These are phyloP conservation scores for Eciton burchellii DNA, from an alignment of 1,140 invertebrate species.

Conservation along the genomic window DNA sequence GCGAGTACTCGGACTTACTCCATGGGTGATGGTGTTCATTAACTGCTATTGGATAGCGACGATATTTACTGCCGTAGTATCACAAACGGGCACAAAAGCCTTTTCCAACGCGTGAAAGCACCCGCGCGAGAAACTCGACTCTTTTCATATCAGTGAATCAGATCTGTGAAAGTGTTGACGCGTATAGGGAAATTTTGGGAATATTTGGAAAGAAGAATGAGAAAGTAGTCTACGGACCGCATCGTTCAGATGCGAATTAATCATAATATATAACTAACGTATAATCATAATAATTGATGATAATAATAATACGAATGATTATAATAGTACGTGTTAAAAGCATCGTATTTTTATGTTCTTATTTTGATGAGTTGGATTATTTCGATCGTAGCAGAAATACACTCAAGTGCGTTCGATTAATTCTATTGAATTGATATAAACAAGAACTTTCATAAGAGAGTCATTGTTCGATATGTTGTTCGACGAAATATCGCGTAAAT, in stretches of 20 bases:
- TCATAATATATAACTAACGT: neutral
- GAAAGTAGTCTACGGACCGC: neutral
- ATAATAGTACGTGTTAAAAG: neutral
- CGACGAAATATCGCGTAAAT: neutral
- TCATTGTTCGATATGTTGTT: too few species aligned
- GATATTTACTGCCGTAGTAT: neutral
- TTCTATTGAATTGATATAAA: neutral
- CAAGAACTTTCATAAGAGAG: neutral
- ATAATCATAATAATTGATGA: too few species aligned
- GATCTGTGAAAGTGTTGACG: constrained; percentile 24
- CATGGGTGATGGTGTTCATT: constrained; percentile 21
- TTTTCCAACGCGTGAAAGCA: neutral
- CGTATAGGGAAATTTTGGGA: neutral
- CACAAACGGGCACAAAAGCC: neutral
- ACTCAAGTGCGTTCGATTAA: neutral
- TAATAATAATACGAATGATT: neutral
- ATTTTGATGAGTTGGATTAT: constrained; percentile 1
- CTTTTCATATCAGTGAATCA: neutral
- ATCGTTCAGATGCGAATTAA: neutral
- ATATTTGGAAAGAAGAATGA: neutral
- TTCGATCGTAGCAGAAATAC: neutral
- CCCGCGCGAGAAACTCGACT: neutral
- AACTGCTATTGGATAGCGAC: neutral
- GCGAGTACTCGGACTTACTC: neutral
- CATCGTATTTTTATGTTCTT: neutral